phyloP scores from a whole-genome alignment of 2,888 invertebrate genomes.

The Thumatha senex region DNA sequence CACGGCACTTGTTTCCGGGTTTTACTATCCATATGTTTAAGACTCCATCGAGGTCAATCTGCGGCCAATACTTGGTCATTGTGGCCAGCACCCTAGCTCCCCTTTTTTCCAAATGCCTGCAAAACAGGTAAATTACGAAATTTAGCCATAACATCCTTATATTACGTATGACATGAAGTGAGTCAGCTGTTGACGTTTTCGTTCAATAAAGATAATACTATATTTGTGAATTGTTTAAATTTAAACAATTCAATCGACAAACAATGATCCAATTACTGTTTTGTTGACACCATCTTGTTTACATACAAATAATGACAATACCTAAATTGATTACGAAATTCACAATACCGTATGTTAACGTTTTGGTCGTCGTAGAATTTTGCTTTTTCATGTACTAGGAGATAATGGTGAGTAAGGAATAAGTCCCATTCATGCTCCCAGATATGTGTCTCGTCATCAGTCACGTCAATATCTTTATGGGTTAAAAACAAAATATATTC shows the following conservation, averaged over 20 bases:
- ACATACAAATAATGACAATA: constrained; percentile 20
- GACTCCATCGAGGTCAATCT: constrained; percentile 92
- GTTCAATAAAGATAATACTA: constrained; percentile 20
- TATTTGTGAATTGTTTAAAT: constrained; percentile 32
- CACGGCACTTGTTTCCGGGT: constrained; percentile 96
- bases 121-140: constrained; percentile 15
- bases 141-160: neutral
- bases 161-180: neutral
- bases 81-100: constrained; percentile 85
- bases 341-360: constrained; percentile 57
- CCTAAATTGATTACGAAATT: constrained; percentile 3
- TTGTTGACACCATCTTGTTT: constrained; percentile 31
- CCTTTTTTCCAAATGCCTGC: constrained; percentile 78
- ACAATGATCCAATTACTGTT: constrained; percentile 39
- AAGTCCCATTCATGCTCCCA: constrained; percentile 96
- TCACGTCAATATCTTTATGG: constrained; percentile 90
- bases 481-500: constrained; percentile 89
- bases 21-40: constrained; percentile 97
- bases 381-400: constrained; percentile 86
- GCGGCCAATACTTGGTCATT: constrained; percentile 90
- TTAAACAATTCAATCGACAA: constrained; percentile 26
- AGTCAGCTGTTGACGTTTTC: constrained; percentile 17
- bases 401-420: constrained; percentile 88
- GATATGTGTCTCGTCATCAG: constrained; percentile 85
- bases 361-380: constrained; percentile 75